Percentiles rank a stretch among this genome's conserved stretches.
phyloP scores from a whole-genome alignment of 2,888 invertebrate genomes.

The Trissoscelio sp. region DNA sequence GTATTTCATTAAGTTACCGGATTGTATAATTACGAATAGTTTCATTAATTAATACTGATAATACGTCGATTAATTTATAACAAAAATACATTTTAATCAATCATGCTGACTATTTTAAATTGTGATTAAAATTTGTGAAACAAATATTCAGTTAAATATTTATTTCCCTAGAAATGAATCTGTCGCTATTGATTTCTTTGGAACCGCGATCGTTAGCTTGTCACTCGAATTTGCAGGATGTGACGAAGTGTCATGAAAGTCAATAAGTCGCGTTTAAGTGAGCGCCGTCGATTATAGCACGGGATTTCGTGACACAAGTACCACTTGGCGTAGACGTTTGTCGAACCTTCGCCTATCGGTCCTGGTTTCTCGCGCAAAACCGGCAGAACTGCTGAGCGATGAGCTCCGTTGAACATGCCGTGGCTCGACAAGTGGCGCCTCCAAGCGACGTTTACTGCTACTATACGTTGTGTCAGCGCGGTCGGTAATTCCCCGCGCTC shows the following conservation, averaged over 20 bases:
- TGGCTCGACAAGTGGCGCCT: conserved; percentile 10
- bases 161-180: no score
- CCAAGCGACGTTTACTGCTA: neutral
- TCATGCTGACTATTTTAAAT: no score
- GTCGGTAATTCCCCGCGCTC: conserved; percentile 40
- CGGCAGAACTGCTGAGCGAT: neutral
- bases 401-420: neutral
- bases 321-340: conserved; percentile 49
- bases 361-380: conserved; percentile 1
- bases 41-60: no score
- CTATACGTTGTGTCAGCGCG: neutral
- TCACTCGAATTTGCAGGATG: conserved; percentile 34
- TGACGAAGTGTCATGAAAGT: conserved; percentile 50
- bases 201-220: conserved; percentile 39
- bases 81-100: no score
- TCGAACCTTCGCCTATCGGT: no score
- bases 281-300: conserved; percentile 25
- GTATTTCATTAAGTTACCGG: no score
- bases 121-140: no score
- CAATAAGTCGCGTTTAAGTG: conserved; percentile 44
- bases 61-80: no score
- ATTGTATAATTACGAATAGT: no score
- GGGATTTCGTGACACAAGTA: conserved; percentile 25
- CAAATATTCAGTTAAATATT: no score
- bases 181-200: conserved; percentile 17